Percentiles rank a stretch among this genome's conserved stretches.
Conservation (phyloP, 2,888 invertebrate genomes). For the Cosmia pyralina region DNA sequence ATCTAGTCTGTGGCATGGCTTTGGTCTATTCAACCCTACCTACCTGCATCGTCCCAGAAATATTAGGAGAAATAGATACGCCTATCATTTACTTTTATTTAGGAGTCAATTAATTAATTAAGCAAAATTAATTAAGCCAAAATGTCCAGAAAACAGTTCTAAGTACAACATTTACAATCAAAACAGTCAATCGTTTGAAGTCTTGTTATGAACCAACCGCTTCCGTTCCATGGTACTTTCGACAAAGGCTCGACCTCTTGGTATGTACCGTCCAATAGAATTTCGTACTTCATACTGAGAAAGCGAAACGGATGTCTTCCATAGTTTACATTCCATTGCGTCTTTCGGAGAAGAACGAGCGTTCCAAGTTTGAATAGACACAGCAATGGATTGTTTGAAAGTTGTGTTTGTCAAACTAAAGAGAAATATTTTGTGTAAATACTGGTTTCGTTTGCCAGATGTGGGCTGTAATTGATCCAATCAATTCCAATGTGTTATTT, state of each 20-base stretch:
- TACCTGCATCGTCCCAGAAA: neutral
- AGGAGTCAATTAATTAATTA: too few species aligned
- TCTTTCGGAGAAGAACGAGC: conserved; percentile 41
- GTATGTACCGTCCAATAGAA: conserved; percentile 7
- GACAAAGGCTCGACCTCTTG: neutral
- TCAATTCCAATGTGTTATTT: too few species aligned
- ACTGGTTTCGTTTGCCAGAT: conserved; percentile 22
- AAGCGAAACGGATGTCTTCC: conserved; percentile 33
- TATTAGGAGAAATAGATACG: neutral
- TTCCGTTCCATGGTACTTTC: neutral
- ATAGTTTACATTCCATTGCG: conserved; percentile 49
- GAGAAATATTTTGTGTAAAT: conserved; percentile 29
- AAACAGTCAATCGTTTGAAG: conserved; percentile 17
- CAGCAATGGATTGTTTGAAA: conserved; percentile 41
- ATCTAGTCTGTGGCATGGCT: neutral
- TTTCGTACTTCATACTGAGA: conserved; percentile 9
- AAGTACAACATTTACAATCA: neutral
- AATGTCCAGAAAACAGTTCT: neutral
- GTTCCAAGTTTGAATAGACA: conserved; percentile 29
- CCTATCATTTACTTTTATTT: neutral
- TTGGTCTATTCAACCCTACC: neutral
- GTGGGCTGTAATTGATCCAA: conserved; percentile 40
- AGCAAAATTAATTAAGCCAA: neutral
- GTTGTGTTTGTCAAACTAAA: conserved; percentile 42
- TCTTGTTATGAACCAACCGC: conserved; percentile 4